Base-by-base conservation (phyloP, 2,797 vertebrate genomes). In the Sarcophilus harrisii region DNA sequence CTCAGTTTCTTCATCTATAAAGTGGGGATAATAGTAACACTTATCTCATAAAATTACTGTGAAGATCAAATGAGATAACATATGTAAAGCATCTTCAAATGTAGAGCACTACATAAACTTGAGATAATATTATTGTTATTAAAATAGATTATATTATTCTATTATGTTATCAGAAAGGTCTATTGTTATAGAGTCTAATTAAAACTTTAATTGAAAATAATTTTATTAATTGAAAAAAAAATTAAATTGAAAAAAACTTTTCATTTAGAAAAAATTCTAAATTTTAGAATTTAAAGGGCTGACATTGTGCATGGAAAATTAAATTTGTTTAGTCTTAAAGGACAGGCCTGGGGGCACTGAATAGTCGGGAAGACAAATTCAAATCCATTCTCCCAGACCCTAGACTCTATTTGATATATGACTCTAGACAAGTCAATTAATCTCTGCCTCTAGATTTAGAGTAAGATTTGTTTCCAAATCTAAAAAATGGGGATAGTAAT, bases 271-370 rank as follows among this genome's bases (percentile, higher is more conserved):
- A 55, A 55, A 55, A 55, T 55, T 55, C 54, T 55, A 55, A 55
- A 38, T 38, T 24, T 38, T 73, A 38, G n/a, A 21, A 73, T 38
- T 73, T 73, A 73, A 73, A 73, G 62, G 89, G 66, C 55, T 94
- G 94, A 91, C 3, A 1, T 93, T 95, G 92, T 57, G 30, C 94
- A 1, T 30, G 58, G 92, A 73, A 57, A 95, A 38, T 73, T 73
- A 38, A 6, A 73, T n/a, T 38, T 73, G 18, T 38, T 73, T 73
- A 73, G 66, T 73, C 18, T 73, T 14, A 73, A 73, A 73, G 66
- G 32, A 18, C n/a, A 73, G 66, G 16, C 38, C n/a, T 73, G 21
- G 66, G 18, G n/a, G n/a, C 66, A 73, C n/a, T 38, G 66, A 94
- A 58, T 58, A 52, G 32, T 13, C 90, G 57, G 49, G 57, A 58